Percentiles rank a stretch among this genome's conserved stretches.
Evolutionary conservation across 2,113 vertebrate species (phyloP).

Genomic region (Sander vitreus): DNA sequence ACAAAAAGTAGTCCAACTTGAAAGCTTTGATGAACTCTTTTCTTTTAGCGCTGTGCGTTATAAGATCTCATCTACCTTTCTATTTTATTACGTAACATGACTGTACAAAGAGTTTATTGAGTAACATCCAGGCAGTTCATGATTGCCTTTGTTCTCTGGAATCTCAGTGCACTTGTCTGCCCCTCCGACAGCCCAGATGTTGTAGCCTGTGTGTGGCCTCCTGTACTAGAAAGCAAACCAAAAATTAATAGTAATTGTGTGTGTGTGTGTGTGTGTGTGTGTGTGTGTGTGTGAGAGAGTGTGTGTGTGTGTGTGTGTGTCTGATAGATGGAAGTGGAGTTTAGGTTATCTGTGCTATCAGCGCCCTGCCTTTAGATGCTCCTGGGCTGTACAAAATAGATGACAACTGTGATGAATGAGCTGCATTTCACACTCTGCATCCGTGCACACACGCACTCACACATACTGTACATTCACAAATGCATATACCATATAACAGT

Average conservation of each 20-base stretch:
- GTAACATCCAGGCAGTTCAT: not conserved
- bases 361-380: conserved; percentile 62
- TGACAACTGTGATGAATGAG: conserved; percentile 73
- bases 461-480: conserved; percentile 10
- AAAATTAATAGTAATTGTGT: not conserved
- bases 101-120: not conserved
- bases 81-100: conserved; percentile 20
- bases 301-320: conserved; percentile 11
- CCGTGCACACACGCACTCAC: conserved; percentile 24
- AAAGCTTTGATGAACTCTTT: conserved; percentile 37
- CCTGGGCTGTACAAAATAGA: conserved; percentile 59
- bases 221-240: not conserved
- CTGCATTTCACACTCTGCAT: conserved; percentile 56
- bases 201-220: not conserved
- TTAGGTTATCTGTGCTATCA: conserved; percentile 69
- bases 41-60: conserved; percentile 9
- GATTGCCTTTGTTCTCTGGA: not conserved
- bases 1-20: conserved; percentile 8
- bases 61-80: conserved; percentile 28
- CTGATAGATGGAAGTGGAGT: conserved; percentile 54
- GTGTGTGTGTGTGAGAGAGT: not conserved
- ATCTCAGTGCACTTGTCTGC: not conserved
- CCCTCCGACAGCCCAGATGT: conserved; percentile 21
- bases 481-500: not conserved
- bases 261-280: conserved; percentile 24